Percentiles rank a stretch among this genome's conserved stretches.
phyloP scores from a whole-genome alignment of 1,140 invertebrate genomes.

The Ostrea denselamellosa region DNA sequence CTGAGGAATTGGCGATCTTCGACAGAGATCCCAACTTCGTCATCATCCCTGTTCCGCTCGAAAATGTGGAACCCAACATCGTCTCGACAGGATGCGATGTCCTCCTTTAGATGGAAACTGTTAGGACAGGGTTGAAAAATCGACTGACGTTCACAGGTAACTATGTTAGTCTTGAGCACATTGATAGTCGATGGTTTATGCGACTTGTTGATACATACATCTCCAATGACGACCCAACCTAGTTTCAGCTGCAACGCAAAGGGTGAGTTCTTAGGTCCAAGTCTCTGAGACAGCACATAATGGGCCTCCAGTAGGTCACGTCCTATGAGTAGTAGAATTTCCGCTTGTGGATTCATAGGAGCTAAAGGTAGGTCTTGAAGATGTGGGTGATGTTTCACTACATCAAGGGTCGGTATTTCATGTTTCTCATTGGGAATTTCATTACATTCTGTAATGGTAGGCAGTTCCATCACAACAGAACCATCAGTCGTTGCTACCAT shows the following conservation, averaged over 20 bases:
- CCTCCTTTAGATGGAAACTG: neutral
- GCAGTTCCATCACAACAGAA: neutral
- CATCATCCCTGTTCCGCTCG: conserved; percentile 36
- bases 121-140: conserved; percentile 5
- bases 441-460: neutral
- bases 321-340: conserved; percentile 27
- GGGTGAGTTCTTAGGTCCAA: conserved; percentile 34
- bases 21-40: conserved; percentile 42
- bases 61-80: conserved; percentile 40
- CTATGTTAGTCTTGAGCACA: too few relatives aligned
- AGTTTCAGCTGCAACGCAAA: conserved; percentile 42
- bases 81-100: neutral
- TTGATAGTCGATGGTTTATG: conserved; percentile 9
- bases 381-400: conserved; percentile 12
- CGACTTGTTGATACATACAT: conserved; percentile 41
- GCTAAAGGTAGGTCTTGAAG: conserved; percentile 7
- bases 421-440: too few relatives aligned
- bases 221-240: conserved; percentile 57
- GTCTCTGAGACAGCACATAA: conserved; percentile 50
- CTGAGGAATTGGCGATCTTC: conserved; percentile 52
- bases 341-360: neutral
- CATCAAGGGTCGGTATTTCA: conserved; percentile 14
- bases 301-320: conserved; percentile 50
- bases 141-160: neutral
- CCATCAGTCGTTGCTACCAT: neutral